Evolutionary conservation across 1,140 invertebrate species (phyloP).

Genomic region (Phocides pigmalion): DNA sequence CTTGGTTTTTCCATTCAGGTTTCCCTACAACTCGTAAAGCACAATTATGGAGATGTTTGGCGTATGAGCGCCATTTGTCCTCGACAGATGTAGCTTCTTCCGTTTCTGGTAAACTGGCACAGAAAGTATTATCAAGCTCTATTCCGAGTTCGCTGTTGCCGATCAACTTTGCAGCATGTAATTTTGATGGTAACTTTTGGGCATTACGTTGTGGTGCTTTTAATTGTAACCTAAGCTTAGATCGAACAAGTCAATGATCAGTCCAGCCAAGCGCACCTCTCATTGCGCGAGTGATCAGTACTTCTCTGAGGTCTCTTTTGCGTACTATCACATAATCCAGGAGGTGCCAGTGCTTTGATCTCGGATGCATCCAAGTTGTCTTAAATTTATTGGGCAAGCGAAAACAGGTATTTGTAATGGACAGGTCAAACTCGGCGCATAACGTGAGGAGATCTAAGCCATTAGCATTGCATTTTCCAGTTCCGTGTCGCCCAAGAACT

Average conservation of each 20-base stretch:
- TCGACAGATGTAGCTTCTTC: conserved; percentile 7
- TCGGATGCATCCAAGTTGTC: conserved; percentile 40
- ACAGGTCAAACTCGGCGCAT: conserved; percentile 3
- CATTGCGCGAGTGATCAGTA: conserved; percentile 29
- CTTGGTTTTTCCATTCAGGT: conserved; percentile 31
- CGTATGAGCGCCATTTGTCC: conserved; percentile 21
- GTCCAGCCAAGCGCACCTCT: conserved; percentile 37
- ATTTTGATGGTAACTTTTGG: conserved; percentile 28
- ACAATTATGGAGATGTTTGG: conserved; percentile 19
- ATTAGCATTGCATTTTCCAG: conserved; percentile 33
- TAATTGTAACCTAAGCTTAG: conserved; percentile 32
- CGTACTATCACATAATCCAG: conserved; percentile 35
- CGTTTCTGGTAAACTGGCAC: neutral
- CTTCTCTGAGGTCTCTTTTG: conserved; percentile 21
- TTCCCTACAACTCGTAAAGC: conserved; percentile 22
- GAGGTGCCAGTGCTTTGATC: conserved; percentile 38
- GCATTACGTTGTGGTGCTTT: conserved; percentile 28
- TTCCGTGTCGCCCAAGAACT: conserved; percentile 29
- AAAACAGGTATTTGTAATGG: conserved; percentile 9
- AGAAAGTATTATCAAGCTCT: conserved; percentile 24
- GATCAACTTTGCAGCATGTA: conserved; percentile 25
- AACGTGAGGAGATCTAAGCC: conserved; percentile 15
- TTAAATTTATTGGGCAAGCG: conserved; percentile 27
- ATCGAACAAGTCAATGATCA: conserved; percentile 35
- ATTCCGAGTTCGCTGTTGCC: too few species aligned